Conservation (phyloP, 2,797 vertebrate species). For the Ibycter americanus region DNA sequence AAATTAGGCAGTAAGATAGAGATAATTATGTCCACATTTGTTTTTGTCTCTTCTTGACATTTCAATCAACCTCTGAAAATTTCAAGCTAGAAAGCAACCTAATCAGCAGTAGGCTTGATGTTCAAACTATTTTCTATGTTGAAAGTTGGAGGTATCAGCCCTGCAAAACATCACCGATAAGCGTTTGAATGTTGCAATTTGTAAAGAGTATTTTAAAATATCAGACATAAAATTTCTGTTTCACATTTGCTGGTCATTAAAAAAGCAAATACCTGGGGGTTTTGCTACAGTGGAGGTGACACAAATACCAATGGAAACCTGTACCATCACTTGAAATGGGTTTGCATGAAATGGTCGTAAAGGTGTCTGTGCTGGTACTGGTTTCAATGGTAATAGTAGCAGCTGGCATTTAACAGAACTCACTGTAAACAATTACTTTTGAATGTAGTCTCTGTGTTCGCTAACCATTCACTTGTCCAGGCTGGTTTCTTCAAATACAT, state of each 20-base stretch:
- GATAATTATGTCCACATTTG: background rate
- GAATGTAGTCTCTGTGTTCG: background rate
- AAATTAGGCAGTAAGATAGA: background rate
- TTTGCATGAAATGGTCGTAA: background rate
- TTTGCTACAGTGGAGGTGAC: background rate
- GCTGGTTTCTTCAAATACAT: background rate
- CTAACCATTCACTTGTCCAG: background rate
- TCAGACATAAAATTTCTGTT: background rate
- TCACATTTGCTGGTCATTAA: background rate
- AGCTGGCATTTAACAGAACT: background rate
- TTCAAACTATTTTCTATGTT: slow-evolving; percentile 15
- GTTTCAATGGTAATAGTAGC: background rate
- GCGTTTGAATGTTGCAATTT: background rate
- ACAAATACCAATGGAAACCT: background rate
- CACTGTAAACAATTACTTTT: background rate
- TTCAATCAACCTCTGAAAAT: background rate
- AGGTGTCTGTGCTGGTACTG: background rate
- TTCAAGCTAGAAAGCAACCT: background rate
- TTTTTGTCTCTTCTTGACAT: background rate
- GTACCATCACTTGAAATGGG: background rate
- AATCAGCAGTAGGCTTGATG: slow-evolving; percentile 1
- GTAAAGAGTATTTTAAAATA: background rate
- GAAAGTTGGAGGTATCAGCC: background rate
- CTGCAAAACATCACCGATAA: background rate
- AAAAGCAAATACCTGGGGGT: background rate